These are phyloP conservation scores for Synergus laeviventris DNA, from an alignment of 2,888 invertebrate genomes.

Conservation along the genomic window DNA sequence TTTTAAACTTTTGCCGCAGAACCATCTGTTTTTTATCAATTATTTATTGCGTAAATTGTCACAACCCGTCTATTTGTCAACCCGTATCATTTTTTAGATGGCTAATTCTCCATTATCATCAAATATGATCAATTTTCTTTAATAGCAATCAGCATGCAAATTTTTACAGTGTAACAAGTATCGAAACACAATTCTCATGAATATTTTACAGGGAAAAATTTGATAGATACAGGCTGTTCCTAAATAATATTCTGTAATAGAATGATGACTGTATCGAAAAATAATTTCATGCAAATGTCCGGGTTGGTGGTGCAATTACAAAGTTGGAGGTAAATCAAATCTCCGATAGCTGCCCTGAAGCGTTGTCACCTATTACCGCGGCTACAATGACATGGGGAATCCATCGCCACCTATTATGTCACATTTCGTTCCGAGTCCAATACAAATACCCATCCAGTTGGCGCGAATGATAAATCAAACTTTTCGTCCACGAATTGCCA, in stretches of 20 bases:
- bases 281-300: slow-evolving; percentile 48
- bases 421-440: slow-evolving; percentile 73
- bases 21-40: slow-evolving; percentile 25
- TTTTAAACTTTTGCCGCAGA: slow-evolving; percentile 31
- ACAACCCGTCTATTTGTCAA: not conserved
- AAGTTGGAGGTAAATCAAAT: slow-evolving; percentile 68
- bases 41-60: slow-evolving; percentile 22
- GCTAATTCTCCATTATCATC: no score
- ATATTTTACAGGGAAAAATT: slow-evolving; percentile 2
- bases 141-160: no score
- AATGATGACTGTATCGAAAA: slow-evolving; percentile 32
- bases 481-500: slow-evolving; percentile 70
- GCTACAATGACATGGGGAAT: slow-evolving; percentile 72
- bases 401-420: slow-evolving; percentile 73
- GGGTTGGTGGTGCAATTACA: slow-evolving; percentile 53
- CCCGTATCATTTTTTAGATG: not conserved
- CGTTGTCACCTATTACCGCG: slow-evolving; percentile 72
- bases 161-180: not conserved
- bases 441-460: slow-evolving; percentile 70
- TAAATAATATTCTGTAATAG: slow-evolving; percentile 15
- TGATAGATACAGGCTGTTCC: slow-evolving; percentile 30
- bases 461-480: slow-evolving; percentile 74
- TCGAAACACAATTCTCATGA: not conserved
- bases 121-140: no score
- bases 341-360: slow-evolving; percentile 51